Base-by-base conservation (phyloP, 1,140 invertebrate species). In the Lepidurus couesii region DNA sequence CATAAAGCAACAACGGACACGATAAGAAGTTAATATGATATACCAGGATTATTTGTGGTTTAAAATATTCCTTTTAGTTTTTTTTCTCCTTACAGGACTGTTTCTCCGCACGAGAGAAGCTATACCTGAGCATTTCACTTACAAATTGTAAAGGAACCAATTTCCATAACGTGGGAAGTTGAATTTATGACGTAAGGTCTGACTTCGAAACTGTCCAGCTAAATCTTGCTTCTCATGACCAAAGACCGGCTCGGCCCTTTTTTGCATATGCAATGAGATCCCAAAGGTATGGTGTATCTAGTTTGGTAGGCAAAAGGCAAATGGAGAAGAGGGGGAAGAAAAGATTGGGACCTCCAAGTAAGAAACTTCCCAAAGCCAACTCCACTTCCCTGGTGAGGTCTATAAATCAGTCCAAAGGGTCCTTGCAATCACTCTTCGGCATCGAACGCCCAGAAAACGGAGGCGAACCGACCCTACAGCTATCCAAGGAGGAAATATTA, bases 331-430 rank as follows among this genome's bases (percentile, higher is more conserved):
- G 21, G 53, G 7, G 21, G 16, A 65, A 21, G 53, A n/a, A 65
- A 21, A 65, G 16, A 65, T 65, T 65, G 53, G 53, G 53, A 65
- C 13, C 16, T 65, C 53, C 53, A 65, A 65, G 53, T 65, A 9
- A 65, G 53, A 65, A n/a, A 65, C 8, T 65, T 65, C 53, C 13
- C 34, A 34, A 34, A 34, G 21, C 53, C 53, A 65, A 65, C 53
- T 65, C 53, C 53, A 65, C 53, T 65, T 65, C 53, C 53, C 53
- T 65, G 53, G 53, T 65, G 53, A 65, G 53, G 53, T 65, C 53
- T 21, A 65, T 65, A 65, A 65, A 65, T 65, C 53, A 65, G 8
- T 65, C 53, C 53, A 16, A 65, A 65, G 21, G 53, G 53, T 65
- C 53, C 53, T 65, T 65, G 21, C 53, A 65, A 65, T 65, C 53